Evolutionary conservation across 2,888 invertebrate species (phyloP), one percentile per base, ranked within the genome.

Genomic region (Drosophila neutralis): DNA sequence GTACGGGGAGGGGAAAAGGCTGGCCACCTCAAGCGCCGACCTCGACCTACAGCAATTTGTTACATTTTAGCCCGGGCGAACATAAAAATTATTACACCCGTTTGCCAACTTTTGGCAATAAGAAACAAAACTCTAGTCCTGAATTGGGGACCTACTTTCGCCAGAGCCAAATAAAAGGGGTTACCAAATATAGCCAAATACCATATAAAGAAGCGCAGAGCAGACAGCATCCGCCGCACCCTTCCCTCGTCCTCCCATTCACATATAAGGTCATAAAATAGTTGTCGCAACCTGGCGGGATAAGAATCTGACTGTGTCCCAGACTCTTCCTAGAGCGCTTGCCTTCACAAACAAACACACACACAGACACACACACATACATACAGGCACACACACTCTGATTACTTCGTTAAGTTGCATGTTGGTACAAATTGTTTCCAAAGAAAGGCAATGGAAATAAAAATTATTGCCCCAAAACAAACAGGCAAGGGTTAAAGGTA

Each of bases 401-500:
- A 87, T 87, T 83, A 87, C 83, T 89, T 87, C 76, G 90, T 87
- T 90, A 89, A 79, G 87, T 78, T 86, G 80, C 83, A 83, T 86
- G 88, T 89, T 83, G 88, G 65, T 83, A 90, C 87, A 87, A 87
- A 87, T 90, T 89, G 87, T 87, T 89, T 86, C 83, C 80, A 89
- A 88, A 86, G 83, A 86, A 89, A 87, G 83, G 81, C 88, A 87
- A 87, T 89, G 85, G 74, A 83, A 88, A 88, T 78, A 80, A 88
- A 87, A 88, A 86, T 87, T 76, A 83, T 88, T 86, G 69, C 77
- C 81, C 74, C 69, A 79, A 81, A 80, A 73, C 65, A 65, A 72
- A 67, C 71, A 51, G 63, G 67, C 73, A 78, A 78, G 90, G 87
- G 88, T 86, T 86, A 87, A 90, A 82, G 88, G 87, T 88, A 90